Conservation (phyloP, 2,888 invertebrate species). For the Acanthococcus lagerstroemiae region DNA sequence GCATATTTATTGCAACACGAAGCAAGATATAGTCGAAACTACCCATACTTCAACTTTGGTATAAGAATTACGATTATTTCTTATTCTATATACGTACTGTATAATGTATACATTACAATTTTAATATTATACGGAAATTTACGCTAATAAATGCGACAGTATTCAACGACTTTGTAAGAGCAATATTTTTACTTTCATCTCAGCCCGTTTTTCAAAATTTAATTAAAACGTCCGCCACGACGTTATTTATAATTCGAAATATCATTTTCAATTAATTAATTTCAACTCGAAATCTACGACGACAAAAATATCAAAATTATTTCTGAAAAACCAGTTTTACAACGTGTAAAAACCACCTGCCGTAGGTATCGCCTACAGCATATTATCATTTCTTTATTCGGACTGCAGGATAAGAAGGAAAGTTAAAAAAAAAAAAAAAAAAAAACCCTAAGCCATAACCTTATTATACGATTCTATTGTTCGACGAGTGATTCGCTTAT, state of each 20-base stretch:
- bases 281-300: not conserved
- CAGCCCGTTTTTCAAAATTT: constrained; percentile 9
- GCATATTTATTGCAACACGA: too few relatives aligned
- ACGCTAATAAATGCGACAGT: too few relatives aligned
- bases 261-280: constrained; percentile 12
- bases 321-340: constrained; percentile 6
- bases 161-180: too few relatives aligned
- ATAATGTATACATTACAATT: too few relatives aligned
- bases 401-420: not conserved
- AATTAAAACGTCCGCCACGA: constrained; percentile 2
- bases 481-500: constrained; percentile 28
- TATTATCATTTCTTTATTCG: constrained; percentile 16
- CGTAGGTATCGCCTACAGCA: constrained; percentile 7
- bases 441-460: constrained; percentile 17
- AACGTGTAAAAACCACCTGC: constrained; percentile 23
- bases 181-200: too few relatives aligned
- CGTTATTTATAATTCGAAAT: constrained; percentile 9
- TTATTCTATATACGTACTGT: too few relatives aligned
- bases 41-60: too few relatives aligned
- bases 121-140: too few relatives aligned
- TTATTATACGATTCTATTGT: constrained; percentile 29
- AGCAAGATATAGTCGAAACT: too few relatives aligned
- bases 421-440: constrained; percentile 4
- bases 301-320: not conserved
- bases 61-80: too few relatives aligned